Base-by-base conservation (phyloP, 2,888 invertebrate genomes). In the Erynnis tages region DNA sequence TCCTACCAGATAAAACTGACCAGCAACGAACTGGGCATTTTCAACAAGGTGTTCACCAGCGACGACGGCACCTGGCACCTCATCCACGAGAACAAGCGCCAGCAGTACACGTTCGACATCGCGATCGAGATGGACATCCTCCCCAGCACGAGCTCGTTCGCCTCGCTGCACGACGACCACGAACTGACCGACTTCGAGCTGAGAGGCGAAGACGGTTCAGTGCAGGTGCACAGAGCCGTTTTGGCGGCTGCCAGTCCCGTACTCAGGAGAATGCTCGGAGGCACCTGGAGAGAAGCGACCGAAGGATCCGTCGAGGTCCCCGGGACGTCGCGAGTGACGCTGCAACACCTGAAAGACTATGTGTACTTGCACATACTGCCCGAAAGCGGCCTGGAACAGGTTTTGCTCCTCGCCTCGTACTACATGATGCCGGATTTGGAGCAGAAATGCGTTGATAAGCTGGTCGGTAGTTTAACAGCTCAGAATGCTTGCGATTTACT, bases 401-500 rank as follows among this genome's bases (percentile, higher is more conserved):
- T 80, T 1, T 41, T 80, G 34, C 57, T 78, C 0, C 57, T 79
- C 1, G 68, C 79, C 1, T 62, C 69, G 0, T 72, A 66, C 35
- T 80, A 78, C 48, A 73, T 76, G 61, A 79, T 80, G 66, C 70
- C 72, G 4, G 75, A 73, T 27, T 60, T 80, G 27, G 76, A 78
- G 49, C 66, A 65, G 56, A 69, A 62, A 41, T 79, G 80, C 54
- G 69, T 76, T 4, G 63, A 70, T 35, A 67, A 67, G 29, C 32
- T 80, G n/a, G 65, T 73, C 11, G 40, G 47, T 21, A 47, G 56
- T 6, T 40, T 67, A 47, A 61, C 58, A 2, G 60, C 69, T 1
- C 54, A 63, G 21, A 65, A 65, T 48, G 59, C 65, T 1, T 61
- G 58, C 40, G 69, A 76, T 1, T 46, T 75, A 16, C 58, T 78